Percentiles rank a stretch among this genome's conserved stretches.
phyloP scores from a whole-genome alignment of 2,888 invertebrate species.

The Salticus scenicus region DNA sequence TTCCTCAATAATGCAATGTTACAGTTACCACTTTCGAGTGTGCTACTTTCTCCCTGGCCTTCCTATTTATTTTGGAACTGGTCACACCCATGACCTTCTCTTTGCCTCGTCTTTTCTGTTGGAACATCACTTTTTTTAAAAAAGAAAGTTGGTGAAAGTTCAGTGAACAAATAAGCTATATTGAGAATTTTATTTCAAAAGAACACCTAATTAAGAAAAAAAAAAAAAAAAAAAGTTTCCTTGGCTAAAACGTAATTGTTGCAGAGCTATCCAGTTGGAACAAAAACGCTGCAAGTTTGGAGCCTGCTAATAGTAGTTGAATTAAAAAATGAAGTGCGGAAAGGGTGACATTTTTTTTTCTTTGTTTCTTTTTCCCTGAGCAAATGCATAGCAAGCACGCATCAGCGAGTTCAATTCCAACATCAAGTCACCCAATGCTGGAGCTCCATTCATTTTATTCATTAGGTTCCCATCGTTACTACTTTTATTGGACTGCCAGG shows the following conservation, averaged over 20 bases:
- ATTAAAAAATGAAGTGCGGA: neutral
- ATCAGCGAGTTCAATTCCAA: neutral
- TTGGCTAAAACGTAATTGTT: neutral
- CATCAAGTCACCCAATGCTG: constrained; percentile 5
- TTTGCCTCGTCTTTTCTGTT: neutral
- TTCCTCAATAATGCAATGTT: constrained; percentile 32
- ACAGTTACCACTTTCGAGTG: neutral
- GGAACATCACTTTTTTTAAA: neutral
- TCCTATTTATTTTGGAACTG: constrained; percentile 47
- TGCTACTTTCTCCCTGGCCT: neutral
- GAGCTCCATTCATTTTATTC: constrained; percentile 46
- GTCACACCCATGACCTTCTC: constrained; percentile 13
- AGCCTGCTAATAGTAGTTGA: neutral
- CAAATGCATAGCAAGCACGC: constrained; percentile 4
- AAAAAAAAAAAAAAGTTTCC: neutral
- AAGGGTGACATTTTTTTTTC: neutral
- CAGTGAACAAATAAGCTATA: neutral
- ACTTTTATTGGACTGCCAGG: constrained; percentile 17
- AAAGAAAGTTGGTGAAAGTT: neutral
- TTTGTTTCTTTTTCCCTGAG: neutral
- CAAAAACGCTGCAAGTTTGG: neutral
- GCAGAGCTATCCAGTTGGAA: neutral
- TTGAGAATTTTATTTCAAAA: neutral
- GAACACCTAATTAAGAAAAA: neutral
- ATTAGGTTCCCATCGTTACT: constrained; percentile 36